Percentiles rank a stretch among this genome's conserved stretches.
phyloP scores from a whole-genome alignment of 2,888 invertebrate genomes.

The Steromphala cineraria region DNA sequence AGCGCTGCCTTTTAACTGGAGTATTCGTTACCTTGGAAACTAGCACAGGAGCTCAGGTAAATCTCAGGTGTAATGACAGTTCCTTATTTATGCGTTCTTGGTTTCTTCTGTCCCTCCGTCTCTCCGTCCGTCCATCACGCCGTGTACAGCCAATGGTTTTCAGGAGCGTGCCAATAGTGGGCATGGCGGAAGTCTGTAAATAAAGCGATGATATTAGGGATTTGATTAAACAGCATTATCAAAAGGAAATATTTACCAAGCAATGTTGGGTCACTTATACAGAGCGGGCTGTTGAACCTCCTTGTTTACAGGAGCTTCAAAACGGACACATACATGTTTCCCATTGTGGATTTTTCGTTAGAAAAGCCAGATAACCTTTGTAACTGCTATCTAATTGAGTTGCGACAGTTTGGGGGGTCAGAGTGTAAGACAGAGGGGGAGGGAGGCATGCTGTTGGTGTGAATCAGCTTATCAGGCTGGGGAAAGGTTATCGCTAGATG shows the following conservation, averaged over 20 bases:
- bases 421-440: not conserved
- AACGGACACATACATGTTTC: not conserved
- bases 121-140: not conserved
- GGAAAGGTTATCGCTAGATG: slow-evolving; percentile 21
- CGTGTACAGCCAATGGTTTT: slow-evolving; percentile 15
- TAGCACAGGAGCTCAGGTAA: not conserved
- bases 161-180: slow-evolving; percentile 1
- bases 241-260: slow-evolving; percentile 22
- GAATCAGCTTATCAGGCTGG: not conserved
- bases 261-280: slow-evolving; percentile 13
- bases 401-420: slow-evolving; percentile 5
- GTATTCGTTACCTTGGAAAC: not conserved
- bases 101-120: not conserved
- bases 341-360: slow-evolving; percentile 9
- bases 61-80: slow-evolving; percentile 1
- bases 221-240: slow-evolving; percentile 24
- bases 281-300: not conserved
- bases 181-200: slow-evolving; percentile 22
- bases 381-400: slow-evolving; percentile 11
- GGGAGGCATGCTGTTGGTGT: slow-evolving; percentile 4
- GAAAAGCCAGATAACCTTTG: slow-evolving; percentile 1
- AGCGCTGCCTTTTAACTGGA: not conserved
- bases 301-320: not conserved
- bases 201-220: slow-evolving; percentile 16
- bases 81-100: not conserved